phyloP scores from a whole-genome alignment of 2,888 invertebrate genomes.

The Apoda limacodes region DNA sequence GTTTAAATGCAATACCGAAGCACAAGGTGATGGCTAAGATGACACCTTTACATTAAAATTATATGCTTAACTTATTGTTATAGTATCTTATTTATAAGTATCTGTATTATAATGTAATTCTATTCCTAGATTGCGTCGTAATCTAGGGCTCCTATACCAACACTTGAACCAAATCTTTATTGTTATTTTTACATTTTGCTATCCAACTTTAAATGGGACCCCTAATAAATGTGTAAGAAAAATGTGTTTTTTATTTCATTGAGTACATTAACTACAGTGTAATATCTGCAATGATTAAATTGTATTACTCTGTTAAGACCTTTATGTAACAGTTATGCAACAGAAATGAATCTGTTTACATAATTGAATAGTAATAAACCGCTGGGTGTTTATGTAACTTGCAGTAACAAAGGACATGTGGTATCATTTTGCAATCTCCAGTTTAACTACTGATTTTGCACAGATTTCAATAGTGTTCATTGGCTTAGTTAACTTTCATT shows the following conservation, averaged over 20 bases:
- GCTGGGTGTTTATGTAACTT: not conserved
- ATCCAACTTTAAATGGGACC: too few species aligned
- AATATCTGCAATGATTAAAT: too few species aligned
- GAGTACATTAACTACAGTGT: too few species aligned
- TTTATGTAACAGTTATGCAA: constrained; percentile 1
- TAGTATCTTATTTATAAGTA: constrained; percentile 30
- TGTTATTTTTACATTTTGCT: too few species aligned
- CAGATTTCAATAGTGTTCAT: too few species aligned
- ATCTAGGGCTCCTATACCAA: constrained; percentile 50
- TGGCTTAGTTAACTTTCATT: too few species aligned
- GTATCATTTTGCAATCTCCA: not conserved
- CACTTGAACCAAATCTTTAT: constrained; percentile 47
- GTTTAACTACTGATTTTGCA: too few species aligned
- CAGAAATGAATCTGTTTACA: not conserved
- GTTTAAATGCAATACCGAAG: constrained; percentile 37
- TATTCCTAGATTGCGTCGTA: constrained; percentile 38
- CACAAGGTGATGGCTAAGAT: constrained; percentile 32
- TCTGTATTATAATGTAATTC: constrained; percentile 34
- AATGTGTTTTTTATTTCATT: too few species aligned
- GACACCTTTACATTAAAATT: constrained; percentile 30
- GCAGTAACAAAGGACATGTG: not conserved
- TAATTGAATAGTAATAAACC: not conserved
- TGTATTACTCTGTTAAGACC: too few species aligned
- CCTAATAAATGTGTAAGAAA: too few species aligned
- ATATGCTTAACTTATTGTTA: constrained; percentile 23